Evolutionary conservation across 2,797 vertebrate genomes (phyloP), one percentile per base, ranked within the genome.

Genomic region (Harpia harpyja): DNA sequence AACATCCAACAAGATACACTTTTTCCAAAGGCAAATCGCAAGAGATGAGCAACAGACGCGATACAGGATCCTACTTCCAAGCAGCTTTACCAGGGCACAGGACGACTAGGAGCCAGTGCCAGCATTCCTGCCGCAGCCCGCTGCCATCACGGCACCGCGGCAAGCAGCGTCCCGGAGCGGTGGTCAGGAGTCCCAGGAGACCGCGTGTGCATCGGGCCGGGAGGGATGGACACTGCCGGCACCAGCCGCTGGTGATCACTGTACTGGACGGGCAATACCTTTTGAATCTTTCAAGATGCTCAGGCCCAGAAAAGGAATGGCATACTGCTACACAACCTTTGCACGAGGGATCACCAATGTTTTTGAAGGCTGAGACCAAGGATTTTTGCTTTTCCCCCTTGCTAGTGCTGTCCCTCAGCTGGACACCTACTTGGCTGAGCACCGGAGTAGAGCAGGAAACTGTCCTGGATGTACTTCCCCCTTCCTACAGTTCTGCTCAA

Each of bases 191-290:
- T 43, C 21, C 22, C 39, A 25, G 63, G 24, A 33, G 13, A 61
- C 1, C 1, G 1, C 0, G 0, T 0, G 0, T 9, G 39, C 70
- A 44, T 25, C 13, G n/a, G 27, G 33, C 22, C 6, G 1, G 35
- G 24, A 70, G 16, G 14, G 76, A 64, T 2, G 24, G 56, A 72
- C 33, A 35, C 10, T 41, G 21, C 7, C 46, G 37, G 46, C 24
- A 78, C 30, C 3, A 5, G 41, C 21, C 2, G 2, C 12, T 64
- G 37, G 37, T 2, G 1, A 30, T 39, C 23, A 9, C 21, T 7
- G 4, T 18, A 28, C 13, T 3, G 2, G 13, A 61, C 0, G 7
- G 16, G 35, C 33, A 85, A 23, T 1, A 57, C 3, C 30, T 80
- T 39, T n/a, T 20, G 17, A 74, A 85, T n/a, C 27, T 41, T 91